Evolutionary conservation across 2,888 invertebrate genomes (phyloP).

Genomic region (Neria commutata): DNA sequence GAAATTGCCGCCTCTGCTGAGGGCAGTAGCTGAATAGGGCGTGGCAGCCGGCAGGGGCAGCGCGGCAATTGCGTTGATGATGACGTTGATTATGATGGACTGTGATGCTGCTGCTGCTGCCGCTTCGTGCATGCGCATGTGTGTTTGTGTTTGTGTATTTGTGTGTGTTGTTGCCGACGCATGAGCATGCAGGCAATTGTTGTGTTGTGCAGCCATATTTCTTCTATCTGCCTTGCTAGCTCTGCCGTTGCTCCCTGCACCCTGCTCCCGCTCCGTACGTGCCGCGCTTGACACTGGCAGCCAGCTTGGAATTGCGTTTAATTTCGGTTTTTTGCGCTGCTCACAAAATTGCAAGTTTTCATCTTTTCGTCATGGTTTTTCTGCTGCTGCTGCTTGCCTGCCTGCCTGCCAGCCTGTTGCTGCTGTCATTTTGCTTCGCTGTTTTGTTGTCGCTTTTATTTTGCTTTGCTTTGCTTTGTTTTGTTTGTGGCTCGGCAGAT

Average conservation of each 20-base stretch:
- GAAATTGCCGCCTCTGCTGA: constrained; percentile 19
- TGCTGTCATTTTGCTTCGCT: too few relatives aligned
- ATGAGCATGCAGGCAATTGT: too few relatives aligned
- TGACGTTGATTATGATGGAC: constrained; percentile 42
- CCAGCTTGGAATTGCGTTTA: too few relatives aligned
- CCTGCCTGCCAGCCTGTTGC: too few relatives aligned
- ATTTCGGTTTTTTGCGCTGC: not conserved
- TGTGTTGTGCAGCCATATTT: not conserved
- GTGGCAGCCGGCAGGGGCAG: constrained; percentile 20
- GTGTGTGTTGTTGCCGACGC: not conserved
- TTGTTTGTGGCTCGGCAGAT: too few relatives aligned
- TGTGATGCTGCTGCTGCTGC: constrained; percentile 32
- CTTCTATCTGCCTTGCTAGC: too few relatives aligned
- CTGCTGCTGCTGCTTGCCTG: not conserved
- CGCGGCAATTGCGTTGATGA: constrained; percentile 25
- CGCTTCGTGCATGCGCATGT: not conserved
- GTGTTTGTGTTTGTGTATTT: too few relatives aligned
- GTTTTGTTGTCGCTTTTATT: too few relatives aligned
- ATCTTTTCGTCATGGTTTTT: constrained; percentile 3
- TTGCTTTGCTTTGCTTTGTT: too few relatives aligned
- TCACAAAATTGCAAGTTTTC: not conserved
- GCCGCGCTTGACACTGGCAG: too few relatives aligned
- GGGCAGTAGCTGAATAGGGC: constrained; percentile 29
- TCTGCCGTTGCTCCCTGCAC: not conserved
- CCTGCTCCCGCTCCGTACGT: too few relatives aligned